A percentile compares a stretch with the other conserved stretches of the same genome.
Evolutionary conservation across 2,797 vertebrate genomes (phyloP).

Genomic region (Chelidonichthys spinosus): DNA sequence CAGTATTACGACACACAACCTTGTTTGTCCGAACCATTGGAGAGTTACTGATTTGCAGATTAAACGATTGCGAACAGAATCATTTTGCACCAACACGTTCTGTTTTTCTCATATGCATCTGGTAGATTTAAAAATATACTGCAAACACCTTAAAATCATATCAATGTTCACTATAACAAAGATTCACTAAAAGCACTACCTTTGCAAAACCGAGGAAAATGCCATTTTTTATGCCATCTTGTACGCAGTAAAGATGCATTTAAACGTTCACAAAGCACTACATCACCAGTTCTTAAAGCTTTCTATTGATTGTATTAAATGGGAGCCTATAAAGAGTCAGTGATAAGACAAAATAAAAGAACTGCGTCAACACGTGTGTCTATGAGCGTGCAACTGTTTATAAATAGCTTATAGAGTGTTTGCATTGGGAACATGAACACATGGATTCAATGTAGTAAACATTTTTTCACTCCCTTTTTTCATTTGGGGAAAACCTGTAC

Average conservation of each 20-base stretch:
- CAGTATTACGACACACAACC: not conserved
- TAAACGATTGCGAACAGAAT: constrained; percentile 11
- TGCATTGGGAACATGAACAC: constrained; percentile 71
- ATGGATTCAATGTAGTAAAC: constrained; percentile 77
- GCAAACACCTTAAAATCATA: constrained; percentile 37
- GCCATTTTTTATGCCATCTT: constrained; percentile 1
- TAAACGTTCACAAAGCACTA: constrained; percentile 50
- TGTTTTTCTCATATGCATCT: constrained; percentile 26
- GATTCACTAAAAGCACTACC: constrained; percentile 31
- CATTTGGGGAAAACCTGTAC: constrained; percentile 60
- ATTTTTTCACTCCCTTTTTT: constrained; percentile 56
- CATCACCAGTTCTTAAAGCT: constrained; percentile 61
- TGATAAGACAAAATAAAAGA: constrained; percentile 15
- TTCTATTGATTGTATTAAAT: constrained; percentile 51
- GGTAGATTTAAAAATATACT: constrained; percentile 26
- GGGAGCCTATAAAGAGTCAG: constrained; percentile 23
- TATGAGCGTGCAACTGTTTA: constrained; percentile 42
- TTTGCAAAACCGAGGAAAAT: constrained; percentile 26
- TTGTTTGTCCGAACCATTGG: constrained; percentile 4
- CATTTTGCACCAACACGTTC: constrained; percentile 41
- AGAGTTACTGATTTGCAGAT: constrained; percentile 20
- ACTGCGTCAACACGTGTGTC: constrained; percentile 21
- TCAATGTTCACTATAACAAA: constrained; percentile 24
- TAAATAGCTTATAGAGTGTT: constrained; percentile 65
- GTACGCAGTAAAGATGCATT: constrained; percentile 17